These are phyloP conservation scores for Atherinosoma microstoma DNA, from an alignment of 2,797 vertebrate genomes.

Conservation along the genomic window DNA sequence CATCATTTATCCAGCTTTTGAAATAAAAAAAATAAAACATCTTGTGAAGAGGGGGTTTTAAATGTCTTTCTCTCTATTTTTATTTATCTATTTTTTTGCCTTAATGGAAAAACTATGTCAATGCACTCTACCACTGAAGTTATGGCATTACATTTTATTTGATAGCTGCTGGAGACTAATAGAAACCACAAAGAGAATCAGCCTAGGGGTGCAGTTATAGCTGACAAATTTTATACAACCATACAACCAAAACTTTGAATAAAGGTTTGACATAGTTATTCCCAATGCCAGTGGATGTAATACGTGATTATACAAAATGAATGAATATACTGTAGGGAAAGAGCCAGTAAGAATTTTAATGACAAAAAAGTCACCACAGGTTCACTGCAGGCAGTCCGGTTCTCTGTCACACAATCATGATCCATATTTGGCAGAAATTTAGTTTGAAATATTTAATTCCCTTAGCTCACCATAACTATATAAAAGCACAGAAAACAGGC, in stretches of 20 bases:
- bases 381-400: background rate
- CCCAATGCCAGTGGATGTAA: no score
- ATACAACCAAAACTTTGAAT: no score
- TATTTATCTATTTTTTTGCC: background rate
- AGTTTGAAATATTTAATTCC: background rate
- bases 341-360: background rate
- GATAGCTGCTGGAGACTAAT: background rate
- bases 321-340: no score
- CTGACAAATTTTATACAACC: no score
- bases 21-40: background rate
- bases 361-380: background rate
- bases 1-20: background rate
- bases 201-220: background rate
- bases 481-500: background rate
- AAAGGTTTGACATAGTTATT: no score
- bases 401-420: background rate
- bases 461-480: background rate
- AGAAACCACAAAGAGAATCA: background rate
- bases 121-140: background rate
- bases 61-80: no score
- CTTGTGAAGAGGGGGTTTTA: no score
- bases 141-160: background rate
- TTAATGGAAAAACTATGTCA: background rate
- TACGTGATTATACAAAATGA: no score
- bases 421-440: conserved; percentile 1